Base-by-base conservation (phyloP, 37 sponge, comb jelly and placozoan genomes). In the Axinella damicornis region DNA sequence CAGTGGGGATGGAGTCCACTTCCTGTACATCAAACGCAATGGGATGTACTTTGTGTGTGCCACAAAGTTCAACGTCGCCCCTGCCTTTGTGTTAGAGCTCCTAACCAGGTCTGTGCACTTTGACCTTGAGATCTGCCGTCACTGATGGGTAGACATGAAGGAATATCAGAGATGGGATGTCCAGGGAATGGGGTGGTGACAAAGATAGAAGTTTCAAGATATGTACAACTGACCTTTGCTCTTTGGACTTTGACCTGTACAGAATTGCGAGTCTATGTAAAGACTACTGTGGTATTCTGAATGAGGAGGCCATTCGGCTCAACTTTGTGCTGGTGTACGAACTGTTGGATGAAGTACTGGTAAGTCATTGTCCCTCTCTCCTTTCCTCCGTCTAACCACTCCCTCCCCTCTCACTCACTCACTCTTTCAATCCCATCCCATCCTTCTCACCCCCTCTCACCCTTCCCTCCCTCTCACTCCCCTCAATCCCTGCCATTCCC, bases 221-320 rank as follows among this genome's bases (percentile, higher is more conserved):
- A 9, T 46, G 46, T 4, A 46, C 46, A 46, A 46, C 46, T 9
- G 9, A 46, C 46, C 46, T 46, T 4, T 46, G 9, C 46, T 46
- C 9, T 46, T 46, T 46, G 46, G 9, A 46, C 46, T 46, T 46
- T 46, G 46, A 46, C 46, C 46, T 46, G 6, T 46, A 4, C 81
- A 95, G 98, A 67, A 66, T 97, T 16, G 83, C 96, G 20, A 86
- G 85, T 0, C 54, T 97, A 64, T 89, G 95, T 54, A 97, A 97
- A 72, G 98, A 97, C 75, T 97, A 95, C 71, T 97, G 98, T 80
- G 98, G 98, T 32, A 78, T 95, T 15, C 68, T 97, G 25, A 95
- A 95, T 75, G 98, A 97, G 81, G 98, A 97, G 65, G 69, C 96
- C 5, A 80, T 97, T 15, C 71, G 98, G 40, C 86, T 95, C 36